Evolutionary conservation across 1,140 invertebrate genomes (phyloP), one percentile per base, ranked within the genome.

Genomic region (Lamellibrachia luymesi): DNA sequence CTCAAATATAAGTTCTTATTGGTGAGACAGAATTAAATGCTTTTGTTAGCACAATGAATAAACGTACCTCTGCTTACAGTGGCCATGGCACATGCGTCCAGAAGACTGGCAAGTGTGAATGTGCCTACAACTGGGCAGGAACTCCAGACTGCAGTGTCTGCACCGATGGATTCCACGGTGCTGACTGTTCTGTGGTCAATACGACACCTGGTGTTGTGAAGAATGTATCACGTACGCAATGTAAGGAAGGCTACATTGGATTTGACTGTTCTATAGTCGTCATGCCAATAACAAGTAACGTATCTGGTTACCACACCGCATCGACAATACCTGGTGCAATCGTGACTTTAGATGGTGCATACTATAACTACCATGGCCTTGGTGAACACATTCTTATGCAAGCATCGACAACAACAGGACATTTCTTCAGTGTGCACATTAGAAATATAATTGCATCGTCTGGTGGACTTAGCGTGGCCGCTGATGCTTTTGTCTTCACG

Each of bases 261-360:
- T 90, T 91, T 27, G 94, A 95, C 92, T 95, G 94, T 80, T 93
- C 93, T 25, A 93, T 95, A 10, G 64, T 80, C 17, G 25, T 80
- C 64, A 80, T 80, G 6, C 94, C 94, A 50, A 56, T 94, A 49
- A 2, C 93, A 51, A 91, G n/a, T n/a, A 51, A 51, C n/a, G 64
- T 80, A 10, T 80, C 93, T 17, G 90, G 50, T 13, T 27, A 13
- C 4, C 91, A 90, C 89, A 90, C 27, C 2, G 93, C 90, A 50
- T 90, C 51, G 92, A 92, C 51, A 91, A n/a, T 2, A 91, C 90
- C 92, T 8, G 94, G 92, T 90, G 94, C 94, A 17, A 92, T 94
- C 38, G 92, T 91, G 10, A 94, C 94, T 51, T 94, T 94, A 93
- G 94, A 95, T 93, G 94, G 94, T 38, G 93, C 94, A n/a, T 4